Base-by-base conservation (phyloP, 1,140 invertebrate genomes). In the Pseudomyrmex dendroicus region DNA sequence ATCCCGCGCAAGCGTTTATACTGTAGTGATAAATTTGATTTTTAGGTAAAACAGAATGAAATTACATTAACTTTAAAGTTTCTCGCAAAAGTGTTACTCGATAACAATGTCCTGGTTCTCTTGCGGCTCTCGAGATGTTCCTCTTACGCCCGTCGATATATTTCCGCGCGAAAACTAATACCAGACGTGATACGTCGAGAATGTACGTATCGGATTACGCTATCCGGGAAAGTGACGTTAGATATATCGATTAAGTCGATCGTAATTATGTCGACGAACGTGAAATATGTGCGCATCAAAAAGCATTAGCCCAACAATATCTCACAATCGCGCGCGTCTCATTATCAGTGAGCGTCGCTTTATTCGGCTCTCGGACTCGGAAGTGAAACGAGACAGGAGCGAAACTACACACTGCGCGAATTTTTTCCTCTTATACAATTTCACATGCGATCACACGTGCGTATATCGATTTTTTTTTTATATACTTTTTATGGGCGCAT, bases 201-300 rank as follows among this genome's bases (percentile, higher is more conserved):
- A 62, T 13, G 13, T 74, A 74, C 48, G 70, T 74, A 82, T 82
- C 72, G 52, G 57, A 82, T 82, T 82, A 74, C 78, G 70, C 8
- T 74, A 59, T 25, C 44, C 70, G 17, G 15, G 62, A 48, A 35
- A 73, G 74, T 57, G 70, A 74, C 25, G 61, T 62, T 63, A 82
- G 56, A 82, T 82, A 74, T 12, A 74, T 82, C 78, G 64, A 59
- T 82, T 82, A 82, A 82, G 70, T 74, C 78, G 78, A 82, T 82
- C 59, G 78, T 64, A 82, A 82, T 82, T 82, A 63, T 59, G 59
- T 15, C 78, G 67, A 10, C 57, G 15, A 54, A 17, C 59, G 17
- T 82, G 70, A 82, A 82, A 82, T 74, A 82, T 82, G 70, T 62
- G 50, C 59, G 70, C 48, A 13, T 74, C 70, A 73, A 64, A 63